Conservation (phyloP, 2,797 vertebrate species). For the Peromyscus melanophrys region DNA sequence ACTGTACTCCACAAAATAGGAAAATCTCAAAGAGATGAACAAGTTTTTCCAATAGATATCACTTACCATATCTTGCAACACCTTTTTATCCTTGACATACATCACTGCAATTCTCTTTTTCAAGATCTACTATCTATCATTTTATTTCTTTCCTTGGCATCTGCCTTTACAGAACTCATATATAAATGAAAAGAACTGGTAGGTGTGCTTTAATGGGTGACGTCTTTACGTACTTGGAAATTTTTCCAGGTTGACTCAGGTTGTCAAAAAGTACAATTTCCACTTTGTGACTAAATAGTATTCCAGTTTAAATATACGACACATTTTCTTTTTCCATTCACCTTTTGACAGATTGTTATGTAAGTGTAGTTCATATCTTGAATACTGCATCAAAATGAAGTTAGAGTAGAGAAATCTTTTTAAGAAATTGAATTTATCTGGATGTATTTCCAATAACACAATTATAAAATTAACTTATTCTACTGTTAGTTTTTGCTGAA, state of each 20-base stretch:
- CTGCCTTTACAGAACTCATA: background rate
- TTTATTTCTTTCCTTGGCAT: background rate
- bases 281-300: background rate
- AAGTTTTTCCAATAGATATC: too few species aligned
- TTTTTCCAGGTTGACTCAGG: background rate
- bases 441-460: background rate
- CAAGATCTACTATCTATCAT: accelerated
- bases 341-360: background rate
- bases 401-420: background rate
- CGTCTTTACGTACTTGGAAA: background rate
- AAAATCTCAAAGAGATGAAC: too few species aligned
- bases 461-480: background rate
- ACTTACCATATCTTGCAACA: background rate
- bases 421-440: background rate
- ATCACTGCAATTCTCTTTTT: background rate
- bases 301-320: background rate
- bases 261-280: background rate
- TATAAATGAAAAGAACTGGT: background rate
- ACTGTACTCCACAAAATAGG: too few species aligned
- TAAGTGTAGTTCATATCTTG: background rate
- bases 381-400: background rate
- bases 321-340: background rate
- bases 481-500: background rate
- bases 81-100: background rate
- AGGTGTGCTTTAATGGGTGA: background rate